Base-by-base conservation (phyloP, 2,888 invertebrate species). In the Pyrgus malvae region DNA sequence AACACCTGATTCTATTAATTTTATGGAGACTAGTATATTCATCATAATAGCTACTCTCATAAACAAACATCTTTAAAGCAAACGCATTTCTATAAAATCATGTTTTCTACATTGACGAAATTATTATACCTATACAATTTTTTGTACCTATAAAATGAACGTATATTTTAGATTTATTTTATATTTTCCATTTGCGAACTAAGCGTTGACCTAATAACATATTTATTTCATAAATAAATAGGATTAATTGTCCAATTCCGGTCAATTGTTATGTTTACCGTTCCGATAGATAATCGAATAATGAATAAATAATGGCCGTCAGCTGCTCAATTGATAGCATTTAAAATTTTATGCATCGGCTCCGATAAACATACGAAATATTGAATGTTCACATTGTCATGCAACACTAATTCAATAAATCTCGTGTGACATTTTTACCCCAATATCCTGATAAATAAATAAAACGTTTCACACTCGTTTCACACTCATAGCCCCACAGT, bases 291-390 rank as follows among this genome's bases (percentile, higher is more conserved):
- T 40, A 17, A 46, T 45, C 51, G 51, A 44, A 51, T 51, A 44
- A 46, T 53, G 45, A 45, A 46, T 54, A 46, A 46, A 54, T 46
- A 54, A 40, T 46, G 33, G 23, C 16, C 11, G 54, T 33, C 54
- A 54, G 54, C 40, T 54, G 54, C 46, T 54, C 46, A 40, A 54
- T 54, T 54, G 54, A 54, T 40, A 38, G 46, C 45, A 46, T 54
- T 46, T 25, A 54, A 46, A 54, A 53, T 53, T 53, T 53, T 23
- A 46, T 46, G 53, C 53, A 46, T 53, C 53, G 17, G 8, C 46
- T 21, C 11, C n/a, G 14, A 37, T 45, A 27, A 37, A 25, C 37
- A 23, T 35, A 16, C 12, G 17, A 16, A 16, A 37, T 37, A 37
- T 44, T 29, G 35, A 17, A 16, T 9, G 38, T 37, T 45, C 29